Conservation (phyloP, 2,888 invertebrate species). For the Volucella bombylans region DNA sequence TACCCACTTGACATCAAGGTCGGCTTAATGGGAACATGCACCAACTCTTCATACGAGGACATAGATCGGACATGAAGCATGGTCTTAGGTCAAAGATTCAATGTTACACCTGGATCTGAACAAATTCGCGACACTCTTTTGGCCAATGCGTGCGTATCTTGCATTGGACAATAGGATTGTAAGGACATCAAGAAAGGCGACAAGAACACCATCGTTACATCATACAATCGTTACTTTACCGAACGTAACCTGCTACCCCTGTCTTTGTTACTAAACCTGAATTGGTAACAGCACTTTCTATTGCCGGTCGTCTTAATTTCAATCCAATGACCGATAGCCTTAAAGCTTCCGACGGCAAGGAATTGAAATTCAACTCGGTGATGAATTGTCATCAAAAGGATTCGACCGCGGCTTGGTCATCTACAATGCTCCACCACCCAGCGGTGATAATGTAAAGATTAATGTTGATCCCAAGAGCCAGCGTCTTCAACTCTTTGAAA, state of each 20-base stretch:
- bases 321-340: constrained; percentile 95
- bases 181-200: constrained; percentile 99
- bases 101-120: constrained; percentile 99
- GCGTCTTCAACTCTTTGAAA: constrained; percentile 94
- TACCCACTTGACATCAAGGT: constrained; percentile 97
- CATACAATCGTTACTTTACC: constrained; percentile 99
- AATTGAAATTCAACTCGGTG: constrained; percentile 93
- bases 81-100: constrained; percentile 98
- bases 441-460: constrained; percentile 84
- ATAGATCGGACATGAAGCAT: constrained; percentile 97
- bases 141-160: constrained; percentile 99
- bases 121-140: constrained; percentile 97
- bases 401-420: constrained; percentile 99
- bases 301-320: constrained; percentile 95
- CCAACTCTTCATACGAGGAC: constrained; percentile 99
- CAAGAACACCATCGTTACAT: constrained; percentile 99
- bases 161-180: constrained; percentile 99
- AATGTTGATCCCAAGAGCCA: constrained; percentile 94
- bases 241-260: constrained; percentile 99
- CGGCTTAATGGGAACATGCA: constrained; percentile 99
- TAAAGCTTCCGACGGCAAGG: constrained; percentile 92
- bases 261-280: constrained; percentile 98
- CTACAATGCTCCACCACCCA: constrained; percentile 92
- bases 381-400: constrained; percentile 95
- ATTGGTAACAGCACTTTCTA: constrained; percentile 95